A percentile compares a stretch with the other conserved stretches of the same genome.
Evolutionary conservation across 2,888 invertebrate genomes (phyloP).

Genomic region (Phalera bucephala): DNA sequence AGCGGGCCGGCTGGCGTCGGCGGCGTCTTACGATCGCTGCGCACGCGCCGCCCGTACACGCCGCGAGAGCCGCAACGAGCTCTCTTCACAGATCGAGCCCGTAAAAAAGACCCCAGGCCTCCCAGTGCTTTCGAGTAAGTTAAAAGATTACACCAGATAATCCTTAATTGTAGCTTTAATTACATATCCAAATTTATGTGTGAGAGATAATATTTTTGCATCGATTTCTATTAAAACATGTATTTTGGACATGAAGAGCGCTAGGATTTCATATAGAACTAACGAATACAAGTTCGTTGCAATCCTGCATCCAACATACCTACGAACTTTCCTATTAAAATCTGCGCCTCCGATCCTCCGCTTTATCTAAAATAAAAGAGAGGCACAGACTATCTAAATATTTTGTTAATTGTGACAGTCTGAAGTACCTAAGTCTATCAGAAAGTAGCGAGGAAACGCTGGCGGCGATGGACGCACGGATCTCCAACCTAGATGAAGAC

Average conservation of each 20-base stretch:
- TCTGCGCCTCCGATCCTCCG: too few species aligned
- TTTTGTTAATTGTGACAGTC: constrained; percentile 57
- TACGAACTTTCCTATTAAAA: too few species aligned
- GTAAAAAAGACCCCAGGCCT: constrained; percentile 78
- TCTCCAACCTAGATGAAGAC: constrained; percentile 50
- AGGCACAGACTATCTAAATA: too few species aligned
- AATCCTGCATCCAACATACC: too few species aligned
- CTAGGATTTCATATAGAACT: too few species aligned
- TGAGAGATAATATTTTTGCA: neutral
- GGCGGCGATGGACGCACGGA: constrained; percentile 36
- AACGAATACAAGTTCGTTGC: too few species aligned
- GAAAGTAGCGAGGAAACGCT: constrained; percentile 58
- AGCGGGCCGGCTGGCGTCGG: constrained; percentile 29
- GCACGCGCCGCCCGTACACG: constrained; percentile 93
- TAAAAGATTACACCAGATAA: too few species aligned
- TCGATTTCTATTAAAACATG: too few species aligned
- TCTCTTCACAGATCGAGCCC: constrained; percentile 84
- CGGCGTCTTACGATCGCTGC: constrained; percentile 82
- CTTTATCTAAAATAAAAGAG: too few species aligned
- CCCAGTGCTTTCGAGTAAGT: constrained; percentile 90
- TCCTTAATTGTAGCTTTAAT: too few species aligned
- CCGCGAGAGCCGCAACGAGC: constrained; percentile 91
- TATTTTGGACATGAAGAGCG: too few species aligned
- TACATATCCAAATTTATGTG: constrained; percentile 2
- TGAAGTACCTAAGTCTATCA: constrained; percentile 84